Conservation (phyloP, 2,797 vertebrate genomes). For the Cynodonichthys magdalenae region DNA sequence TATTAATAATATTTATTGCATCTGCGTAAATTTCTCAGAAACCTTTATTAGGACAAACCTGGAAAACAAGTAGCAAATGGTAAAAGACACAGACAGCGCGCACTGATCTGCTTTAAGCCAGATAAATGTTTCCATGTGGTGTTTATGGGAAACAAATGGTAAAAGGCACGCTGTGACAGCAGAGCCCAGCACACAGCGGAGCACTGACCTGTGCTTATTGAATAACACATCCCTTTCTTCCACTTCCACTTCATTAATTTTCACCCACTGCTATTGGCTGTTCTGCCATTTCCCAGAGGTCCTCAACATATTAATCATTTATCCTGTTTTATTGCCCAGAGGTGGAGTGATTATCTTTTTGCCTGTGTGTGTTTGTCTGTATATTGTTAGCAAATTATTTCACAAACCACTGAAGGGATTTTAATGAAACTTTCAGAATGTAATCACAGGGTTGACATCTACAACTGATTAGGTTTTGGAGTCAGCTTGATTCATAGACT, state of each 20-base stretch:
- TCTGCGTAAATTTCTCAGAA: constrained; percentile 48
- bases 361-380: too few relatives aligned
- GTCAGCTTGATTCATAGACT: too few relatives aligned
- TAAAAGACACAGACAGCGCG: constrained; percentile 76
- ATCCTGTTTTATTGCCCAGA: not conserved
- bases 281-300: constrained; percentile 23
- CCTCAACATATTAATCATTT: constrained; percentile 14
- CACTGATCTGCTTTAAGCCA: constrained; percentile 81
- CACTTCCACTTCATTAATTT: constrained; percentile 41
- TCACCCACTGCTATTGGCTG: constrained; percentile 25
- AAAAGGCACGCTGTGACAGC: constrained; percentile 83
- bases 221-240: constrained; percentile 71
- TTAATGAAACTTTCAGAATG: too few relatives aligned
- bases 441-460: too few relatives aligned
- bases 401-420: too few relatives aligned
- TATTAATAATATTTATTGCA: constrained; percentile 30
- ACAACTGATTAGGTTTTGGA: too few relatives aligned
- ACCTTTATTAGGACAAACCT: constrained; percentile 68
- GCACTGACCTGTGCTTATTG: constrained; percentile 80
- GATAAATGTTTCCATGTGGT: constrained; percentile 92
- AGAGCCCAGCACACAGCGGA: constrained; percentile 73
- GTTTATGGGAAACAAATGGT: constrained; percentile 92
- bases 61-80: constrained; percentile 87
- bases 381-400: too few relatives aligned
- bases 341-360: too few relatives aligned